Evolutionary conservation across 2,888 invertebrate genomes (phyloP).

Genomic region (Colletes collaris): DNA sequence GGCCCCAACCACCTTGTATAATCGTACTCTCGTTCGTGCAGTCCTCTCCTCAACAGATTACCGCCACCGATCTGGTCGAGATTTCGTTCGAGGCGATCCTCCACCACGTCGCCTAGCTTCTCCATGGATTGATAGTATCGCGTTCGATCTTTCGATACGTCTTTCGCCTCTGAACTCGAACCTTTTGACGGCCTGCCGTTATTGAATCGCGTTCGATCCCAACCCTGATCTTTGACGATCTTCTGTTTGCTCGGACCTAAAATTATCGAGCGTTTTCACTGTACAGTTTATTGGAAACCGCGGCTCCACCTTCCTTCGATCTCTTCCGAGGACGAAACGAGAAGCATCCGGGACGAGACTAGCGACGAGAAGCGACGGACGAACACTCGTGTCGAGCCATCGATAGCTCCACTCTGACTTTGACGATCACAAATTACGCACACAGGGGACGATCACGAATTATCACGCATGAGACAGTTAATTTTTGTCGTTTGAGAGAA

Average conservation of each 20-base stretch:
- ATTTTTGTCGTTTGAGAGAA: no score
- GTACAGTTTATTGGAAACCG: neutral
- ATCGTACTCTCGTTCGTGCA: neutral
- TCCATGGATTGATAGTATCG: neutral
- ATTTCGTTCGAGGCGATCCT: constrained; percentile 37
- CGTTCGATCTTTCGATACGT: neutral
- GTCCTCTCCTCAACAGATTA: constrained; percentile 39
- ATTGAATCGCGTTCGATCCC: neutral
- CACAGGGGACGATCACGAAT: neutral
- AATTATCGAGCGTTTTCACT: constrained; percentile 6
- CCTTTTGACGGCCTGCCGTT: neutral
- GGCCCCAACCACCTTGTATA: neutral
- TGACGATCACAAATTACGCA: neutral
- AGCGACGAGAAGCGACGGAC: neutral
- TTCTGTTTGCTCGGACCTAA: constrained; percentile 3
- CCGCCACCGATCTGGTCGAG: constrained; percentile 57
- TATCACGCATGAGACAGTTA: no score
- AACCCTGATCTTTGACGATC: neutral
- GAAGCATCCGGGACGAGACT: constrained; percentile 6
- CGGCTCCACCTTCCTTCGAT: neutral
- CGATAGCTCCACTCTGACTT: no score
- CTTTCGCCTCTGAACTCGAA: neutral
- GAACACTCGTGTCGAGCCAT: neutral
- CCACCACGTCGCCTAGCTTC: neutral
- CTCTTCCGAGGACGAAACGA: neutral